A percentile compares a stretch with the other conserved stretches of the same genome.
Conservation (phyloP, 1,140 invertebrate species). For the Dendroctonus valens region DNA sequence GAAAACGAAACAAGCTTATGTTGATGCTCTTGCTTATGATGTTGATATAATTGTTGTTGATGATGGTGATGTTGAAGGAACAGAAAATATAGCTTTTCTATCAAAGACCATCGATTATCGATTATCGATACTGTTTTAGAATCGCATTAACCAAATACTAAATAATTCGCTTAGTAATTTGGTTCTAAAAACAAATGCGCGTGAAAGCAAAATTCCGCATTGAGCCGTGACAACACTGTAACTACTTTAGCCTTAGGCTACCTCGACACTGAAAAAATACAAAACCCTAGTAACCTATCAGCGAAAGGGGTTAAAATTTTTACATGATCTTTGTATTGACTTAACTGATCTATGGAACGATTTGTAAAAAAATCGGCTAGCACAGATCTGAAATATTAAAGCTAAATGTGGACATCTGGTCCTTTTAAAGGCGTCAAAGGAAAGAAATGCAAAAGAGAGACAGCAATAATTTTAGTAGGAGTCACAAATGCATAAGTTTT, state of each 20-base stretch:
- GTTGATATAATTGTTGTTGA: no score
- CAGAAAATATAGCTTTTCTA: no score
- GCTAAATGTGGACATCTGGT: slow-evolving; percentile 8
- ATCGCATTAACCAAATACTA: no score
- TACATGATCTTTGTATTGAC: background rate
- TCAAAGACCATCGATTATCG: no score
- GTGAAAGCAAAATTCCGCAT: background rate
- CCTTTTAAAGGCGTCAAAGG: background rate
- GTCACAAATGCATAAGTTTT: slow-evolving; percentile 42
- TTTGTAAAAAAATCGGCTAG: background rate
- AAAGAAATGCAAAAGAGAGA: slow-evolving; percentile 31
- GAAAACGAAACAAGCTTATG: no score
- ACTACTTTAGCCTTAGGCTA: background rate
- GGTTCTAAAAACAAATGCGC: no score
- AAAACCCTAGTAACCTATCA: slow-evolving; percentile 8
- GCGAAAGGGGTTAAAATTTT: slow-evolving; percentile 1
- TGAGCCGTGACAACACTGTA: slow-evolving; percentile 2
- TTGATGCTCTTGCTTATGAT: no score
- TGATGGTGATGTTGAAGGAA: no score
- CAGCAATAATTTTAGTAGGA: slow-evolving; percentile 37
- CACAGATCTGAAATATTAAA: background rate
- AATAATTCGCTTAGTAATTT: no score
- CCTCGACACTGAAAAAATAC: background rate
- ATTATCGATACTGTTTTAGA: no score
- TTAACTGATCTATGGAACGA: background rate